phyloP scores from a whole-genome alignment of 2,888 invertebrate species.

The Maniola hyperantus region DNA sequence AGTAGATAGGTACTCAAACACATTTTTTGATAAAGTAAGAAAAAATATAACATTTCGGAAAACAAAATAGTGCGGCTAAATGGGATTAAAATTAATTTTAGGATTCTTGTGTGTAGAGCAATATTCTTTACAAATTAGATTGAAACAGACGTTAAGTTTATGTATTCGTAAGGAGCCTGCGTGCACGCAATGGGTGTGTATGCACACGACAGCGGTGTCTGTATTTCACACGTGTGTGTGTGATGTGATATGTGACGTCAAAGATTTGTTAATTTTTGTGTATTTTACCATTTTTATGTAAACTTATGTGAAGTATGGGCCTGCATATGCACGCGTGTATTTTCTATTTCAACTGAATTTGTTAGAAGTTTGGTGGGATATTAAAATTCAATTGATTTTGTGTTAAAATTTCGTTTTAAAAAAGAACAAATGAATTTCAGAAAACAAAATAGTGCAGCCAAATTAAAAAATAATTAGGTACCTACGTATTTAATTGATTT shows the following conservation, averaged over 20 bases:
- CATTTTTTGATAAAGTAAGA: too few species aligned
- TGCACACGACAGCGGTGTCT: background rate
- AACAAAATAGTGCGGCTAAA: background rate
- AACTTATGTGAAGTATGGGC: background rate
- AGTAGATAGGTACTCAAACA: too few species aligned
- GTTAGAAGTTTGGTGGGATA: background rate
- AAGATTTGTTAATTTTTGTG: background rate
- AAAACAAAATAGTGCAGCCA: background rate
- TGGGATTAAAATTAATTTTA: background rate
- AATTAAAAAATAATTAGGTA: background rate
- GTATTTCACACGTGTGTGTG: constrained; percentile 29
- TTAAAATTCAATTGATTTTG: background rate
- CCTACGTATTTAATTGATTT: background rate
- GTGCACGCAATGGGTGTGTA: constrained; percentile 19
- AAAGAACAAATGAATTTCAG: background rate
- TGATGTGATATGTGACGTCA: constrained; percentile 27
- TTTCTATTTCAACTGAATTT: constrained; percentile 13
- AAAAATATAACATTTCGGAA: background rate
- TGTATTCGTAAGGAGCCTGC: constrained; percentile 32
- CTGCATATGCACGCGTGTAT: background rate
- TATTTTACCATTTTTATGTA: background rate
- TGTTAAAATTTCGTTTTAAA: background rate
- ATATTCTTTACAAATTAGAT: constrained; percentile 9
- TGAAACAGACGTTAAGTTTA: constrained; percentile 17
- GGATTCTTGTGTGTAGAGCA: background rate